Evolutionary conservation across 2,113 vertebrate species (phyloP), one percentile per base, ranked within the genome.

Genomic region (Spheniscus mendiculus): DNA sequence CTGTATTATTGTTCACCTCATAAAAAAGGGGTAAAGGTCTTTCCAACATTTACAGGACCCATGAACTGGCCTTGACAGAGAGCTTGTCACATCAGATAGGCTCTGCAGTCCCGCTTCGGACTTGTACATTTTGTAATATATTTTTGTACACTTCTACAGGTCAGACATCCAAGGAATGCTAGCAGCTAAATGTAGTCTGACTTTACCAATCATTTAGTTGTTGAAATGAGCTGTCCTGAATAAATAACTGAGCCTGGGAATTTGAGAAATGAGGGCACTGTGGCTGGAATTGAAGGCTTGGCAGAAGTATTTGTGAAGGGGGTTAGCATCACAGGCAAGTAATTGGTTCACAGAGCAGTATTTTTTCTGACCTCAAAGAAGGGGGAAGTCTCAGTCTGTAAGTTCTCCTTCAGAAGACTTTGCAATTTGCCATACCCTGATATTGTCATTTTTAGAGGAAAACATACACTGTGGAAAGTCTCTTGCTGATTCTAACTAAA

Each of bases 181-280:
- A 79, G 53, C 20, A 16, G 70, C 62, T 87, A 97, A 90, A 96
- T 94, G 86, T 93, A 86, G 69, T 92, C 83, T 77, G 89, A 94
- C 87, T 94, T 83, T 89, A 90, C 34, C 82, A 78, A 15, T 90
- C 87, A 73, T 95, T 83, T 73, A 78, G 79, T 50, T 94, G 47
- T 92, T 96, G 86, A 91, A 96, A 91, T 95, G 85, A 94, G 83
- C 78, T 93, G 79, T 96, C 80, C 94, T 95, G 62, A 91, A 74
- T 96, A 94, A 91, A 70, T 86, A 79, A 90, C 49, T 62, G 61
- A 72, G 69, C 69, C 94, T 95, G 93, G 58, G 90, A 92, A 90
- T 93, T 87, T 95, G 80, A 80, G 93, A 96, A 95, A 93, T 59
- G 61, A 95, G 10, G 53, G 52, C 65, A 89, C 25, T 32, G n/a